Percentiles rank a stretch among this genome's conserved stretches.
These are phyloP conservation scores for Taurulus bubalis DNA, from an alignment of 2,113 vertebrate genomes.

Conservation along the genomic window DNA sequence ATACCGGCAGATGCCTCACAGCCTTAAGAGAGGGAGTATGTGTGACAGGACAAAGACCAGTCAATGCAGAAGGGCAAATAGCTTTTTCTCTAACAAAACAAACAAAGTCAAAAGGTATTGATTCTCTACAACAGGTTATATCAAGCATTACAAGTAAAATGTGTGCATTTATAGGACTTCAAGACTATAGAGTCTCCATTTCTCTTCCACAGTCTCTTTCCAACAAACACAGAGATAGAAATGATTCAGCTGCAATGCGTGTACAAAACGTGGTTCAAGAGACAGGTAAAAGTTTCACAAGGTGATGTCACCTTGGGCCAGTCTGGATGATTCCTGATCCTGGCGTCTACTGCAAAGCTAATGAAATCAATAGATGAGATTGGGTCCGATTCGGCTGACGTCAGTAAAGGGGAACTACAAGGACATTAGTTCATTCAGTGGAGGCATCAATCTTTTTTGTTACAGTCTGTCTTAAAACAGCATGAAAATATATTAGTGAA, in stretches of 20 bases:
- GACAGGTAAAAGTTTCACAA: conserved; percentile 33
- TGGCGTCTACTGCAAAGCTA: conserved; percentile 3
- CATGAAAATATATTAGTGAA: not conserved
- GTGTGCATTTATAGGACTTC: not conserved
- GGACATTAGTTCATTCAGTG: conserved; percentile 24
- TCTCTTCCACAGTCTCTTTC: not conserved
- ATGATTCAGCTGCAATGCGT: conserved; percentile 28
- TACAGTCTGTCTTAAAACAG: not conserved
- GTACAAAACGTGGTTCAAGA: conserved; percentile 2
- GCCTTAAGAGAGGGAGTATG: not conserved
- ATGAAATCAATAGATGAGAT: conserved; percentile 37
- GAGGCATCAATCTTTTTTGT: conserved; percentile 2
- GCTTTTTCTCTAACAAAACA: not conserved
- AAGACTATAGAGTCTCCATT: not conserved
- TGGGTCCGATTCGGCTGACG: conserved; percentile 25
- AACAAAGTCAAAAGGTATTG: conserved; percentile 21
- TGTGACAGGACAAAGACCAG: conserved; percentile 7
- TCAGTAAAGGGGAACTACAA: conserved; percentile 7
- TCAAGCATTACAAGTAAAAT: not conserved
- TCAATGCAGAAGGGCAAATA: not conserved
- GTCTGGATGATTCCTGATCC: conserved; percentile 4
- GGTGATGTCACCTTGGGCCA: conserved; percentile 37
- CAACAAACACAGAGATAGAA: not conserved
- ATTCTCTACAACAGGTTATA: conserved; percentile 3
- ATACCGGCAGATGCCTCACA: conserved; percentile 32